These are phyloP conservation scores for Poecilia wingei DNA, from an alignment of 2,797 vertebrate species.

Conservation along the genomic window DNA sequence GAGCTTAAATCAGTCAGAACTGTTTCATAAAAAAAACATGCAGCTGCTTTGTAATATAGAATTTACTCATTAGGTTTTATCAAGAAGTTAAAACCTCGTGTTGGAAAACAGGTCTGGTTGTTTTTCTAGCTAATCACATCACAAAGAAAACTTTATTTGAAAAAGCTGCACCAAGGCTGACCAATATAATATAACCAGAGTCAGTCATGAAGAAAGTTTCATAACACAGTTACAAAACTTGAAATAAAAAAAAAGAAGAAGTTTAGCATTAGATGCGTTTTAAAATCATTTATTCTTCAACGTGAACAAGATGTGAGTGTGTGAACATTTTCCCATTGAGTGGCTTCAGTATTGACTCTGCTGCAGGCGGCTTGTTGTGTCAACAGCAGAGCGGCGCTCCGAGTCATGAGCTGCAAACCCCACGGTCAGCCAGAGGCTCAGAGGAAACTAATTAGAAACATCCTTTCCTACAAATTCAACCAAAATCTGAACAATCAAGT, in stretches of 20 bases:
- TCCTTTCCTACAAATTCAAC: background rate
- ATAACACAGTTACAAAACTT: background rate
- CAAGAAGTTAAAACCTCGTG: background rate
- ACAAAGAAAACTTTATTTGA: background rate
- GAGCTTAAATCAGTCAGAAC: background rate
- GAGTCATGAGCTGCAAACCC: slow-evolving; percentile 23
- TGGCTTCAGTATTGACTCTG: slow-evolving; percentile 17
- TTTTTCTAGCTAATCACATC: background rate
- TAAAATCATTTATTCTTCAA: background rate
- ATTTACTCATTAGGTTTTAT: background rate
- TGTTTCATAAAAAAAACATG: background rate
- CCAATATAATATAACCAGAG: background rate
- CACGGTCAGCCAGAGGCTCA: slow-evolving; percentile 1
- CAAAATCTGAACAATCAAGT: background rate
- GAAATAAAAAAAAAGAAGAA: background rate
- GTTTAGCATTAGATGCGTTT: background rate
- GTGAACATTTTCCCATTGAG: background rate
- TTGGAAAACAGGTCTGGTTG: background rate
- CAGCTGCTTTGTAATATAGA: background rate
- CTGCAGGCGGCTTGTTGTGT: slow-evolving; percentile 27
- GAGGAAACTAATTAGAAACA: background rate
- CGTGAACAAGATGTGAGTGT: background rate
- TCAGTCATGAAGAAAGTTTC: background rate
- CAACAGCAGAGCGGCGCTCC: slow-evolving; percentile 23
- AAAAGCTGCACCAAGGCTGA: background rate